These are phyloP conservation scores for Parasteatoda lunata DNA, from an alignment of 2,888 invertebrate genomes.

Conservation along the genomic window DNA sequence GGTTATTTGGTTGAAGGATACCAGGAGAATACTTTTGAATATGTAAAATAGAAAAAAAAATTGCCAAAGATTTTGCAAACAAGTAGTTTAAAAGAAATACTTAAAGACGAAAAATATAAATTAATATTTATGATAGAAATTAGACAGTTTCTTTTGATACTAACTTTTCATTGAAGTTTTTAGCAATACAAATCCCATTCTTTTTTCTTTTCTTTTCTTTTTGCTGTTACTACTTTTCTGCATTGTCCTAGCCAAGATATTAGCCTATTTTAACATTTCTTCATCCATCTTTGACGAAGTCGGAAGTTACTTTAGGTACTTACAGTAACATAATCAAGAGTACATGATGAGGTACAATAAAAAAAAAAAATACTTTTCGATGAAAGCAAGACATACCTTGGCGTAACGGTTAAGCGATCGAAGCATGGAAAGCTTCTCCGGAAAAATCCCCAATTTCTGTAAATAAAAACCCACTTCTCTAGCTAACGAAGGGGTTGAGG, in stretches of 20 bases:
- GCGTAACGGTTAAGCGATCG: background rate
- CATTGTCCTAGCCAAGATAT: background rate
- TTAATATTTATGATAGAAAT: too few species aligned
- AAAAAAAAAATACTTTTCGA: background rate
- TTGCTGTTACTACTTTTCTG: background rate
- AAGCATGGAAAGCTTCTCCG: constrained; percentile 19
- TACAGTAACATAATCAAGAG: background rate
- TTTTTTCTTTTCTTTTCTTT: background rate
- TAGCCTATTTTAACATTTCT: background rate
- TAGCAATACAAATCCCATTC: too few species aligned
- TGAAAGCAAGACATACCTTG: background rate
- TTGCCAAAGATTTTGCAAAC: too few species aligned
- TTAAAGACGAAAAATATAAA: too few species aligned
- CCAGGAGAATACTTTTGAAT: too few species aligned
- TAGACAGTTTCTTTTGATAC: too few species aligned
- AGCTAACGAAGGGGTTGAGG: constrained; percentile 53
- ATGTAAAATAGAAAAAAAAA: too few species aligned
- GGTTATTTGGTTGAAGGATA: too few species aligned
- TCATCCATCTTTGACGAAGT: background rate
- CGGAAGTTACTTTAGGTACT: background rate
- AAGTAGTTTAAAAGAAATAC: too few species aligned
- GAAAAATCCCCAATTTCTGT: constrained; percentile 43
- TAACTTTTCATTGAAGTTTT: too few species aligned
- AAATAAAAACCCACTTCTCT: constrained; percentile 46
- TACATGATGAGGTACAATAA: background rate